These are phyloP conservation scores for Leucozona laternaria DNA, from an alignment of 2,888 invertebrate species.

Conservation along the genomic window DNA sequence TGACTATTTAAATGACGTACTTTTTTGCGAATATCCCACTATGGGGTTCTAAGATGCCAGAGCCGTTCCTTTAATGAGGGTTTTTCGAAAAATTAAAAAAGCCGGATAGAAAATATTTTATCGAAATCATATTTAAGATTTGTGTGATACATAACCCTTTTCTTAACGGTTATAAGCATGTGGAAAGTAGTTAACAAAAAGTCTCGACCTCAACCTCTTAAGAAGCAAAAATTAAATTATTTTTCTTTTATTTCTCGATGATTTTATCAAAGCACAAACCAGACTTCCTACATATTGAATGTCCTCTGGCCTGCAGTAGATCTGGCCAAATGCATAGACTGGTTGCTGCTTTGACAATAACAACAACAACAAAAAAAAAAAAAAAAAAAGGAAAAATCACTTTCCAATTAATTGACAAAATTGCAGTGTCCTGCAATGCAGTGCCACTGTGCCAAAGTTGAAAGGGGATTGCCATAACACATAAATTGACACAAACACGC, in stretches of 20 bases:
- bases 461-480: conserved; percentile 25
- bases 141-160: too few relatives aligned
- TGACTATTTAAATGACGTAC: too few relatives aligned
- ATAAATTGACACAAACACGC: conserved; percentile 47
- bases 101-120: too few relatives aligned
- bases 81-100: too few relatives aligned
- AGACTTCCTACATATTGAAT: conserved; percentile 43
- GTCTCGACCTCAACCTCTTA: too few relatives aligned
- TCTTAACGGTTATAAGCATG: too few relatives aligned
- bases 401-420: conserved; percentile 65
- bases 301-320: neutral
- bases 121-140: too few relatives aligned
- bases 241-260: neutral
- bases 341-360: neutral
- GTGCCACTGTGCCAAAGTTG: conserved; percentile 27
- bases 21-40: too few relatives aligned
- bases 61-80: too few relatives aligned
- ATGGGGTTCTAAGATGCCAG: too few relatives aligned
- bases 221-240: neutral
- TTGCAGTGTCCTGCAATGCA: conserved; percentile 69
- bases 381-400: conserved; percentile 26
- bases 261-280: conserved; percentile 28
- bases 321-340: neutral
- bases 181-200: too few relatives aligned
- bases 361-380: neutral